phyloP scores from a whole-genome alignment of 2,888 invertebrate species.

The Malacosoma neustria region DNA sequence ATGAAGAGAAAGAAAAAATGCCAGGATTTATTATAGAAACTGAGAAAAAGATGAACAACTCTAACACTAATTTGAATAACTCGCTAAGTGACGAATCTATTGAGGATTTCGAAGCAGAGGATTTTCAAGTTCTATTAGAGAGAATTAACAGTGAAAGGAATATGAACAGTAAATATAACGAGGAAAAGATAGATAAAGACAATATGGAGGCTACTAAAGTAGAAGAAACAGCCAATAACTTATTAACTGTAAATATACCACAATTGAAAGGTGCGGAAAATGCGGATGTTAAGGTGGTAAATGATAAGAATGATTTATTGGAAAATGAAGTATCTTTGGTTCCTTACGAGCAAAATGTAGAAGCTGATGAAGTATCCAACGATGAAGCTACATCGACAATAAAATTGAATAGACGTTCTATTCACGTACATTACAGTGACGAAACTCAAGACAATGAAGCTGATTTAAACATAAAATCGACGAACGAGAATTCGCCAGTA shows the following conservation, averaged over 20 bases:
- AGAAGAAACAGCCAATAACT: constrained; percentile 13
- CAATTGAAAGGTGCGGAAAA: constrained; percentile 5
- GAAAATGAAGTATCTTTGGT: neutral
- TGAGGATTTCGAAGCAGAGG: no score
- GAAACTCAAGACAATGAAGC: constrained; percentile 4
- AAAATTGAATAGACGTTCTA: constrained; percentile 8
- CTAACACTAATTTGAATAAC: no score
- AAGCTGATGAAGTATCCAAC: neutral
- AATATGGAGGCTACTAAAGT: constrained; percentile 5
- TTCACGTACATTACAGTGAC: constrained; percentile 17
- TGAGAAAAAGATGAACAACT: neutral
- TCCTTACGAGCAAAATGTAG: neutral
- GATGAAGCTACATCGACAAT: constrained; percentile 9
- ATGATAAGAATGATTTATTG: neutral
- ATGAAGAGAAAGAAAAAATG: neutral
- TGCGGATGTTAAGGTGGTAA: neutral
- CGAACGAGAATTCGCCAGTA: neutral
- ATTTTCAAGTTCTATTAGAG: no score
- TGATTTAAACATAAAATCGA: no score
- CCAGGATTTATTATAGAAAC: neutral
- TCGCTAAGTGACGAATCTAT: no score
- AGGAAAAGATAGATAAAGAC: no score
- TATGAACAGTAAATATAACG: no score
- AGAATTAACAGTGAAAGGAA: no score
- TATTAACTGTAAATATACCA: constrained; percentile 14